Evolutionary conservation across 2,113 vertebrate species (phyloP), one percentile per base, ranked within the genome.

Genomic region (Macquaria australasica): DNA sequence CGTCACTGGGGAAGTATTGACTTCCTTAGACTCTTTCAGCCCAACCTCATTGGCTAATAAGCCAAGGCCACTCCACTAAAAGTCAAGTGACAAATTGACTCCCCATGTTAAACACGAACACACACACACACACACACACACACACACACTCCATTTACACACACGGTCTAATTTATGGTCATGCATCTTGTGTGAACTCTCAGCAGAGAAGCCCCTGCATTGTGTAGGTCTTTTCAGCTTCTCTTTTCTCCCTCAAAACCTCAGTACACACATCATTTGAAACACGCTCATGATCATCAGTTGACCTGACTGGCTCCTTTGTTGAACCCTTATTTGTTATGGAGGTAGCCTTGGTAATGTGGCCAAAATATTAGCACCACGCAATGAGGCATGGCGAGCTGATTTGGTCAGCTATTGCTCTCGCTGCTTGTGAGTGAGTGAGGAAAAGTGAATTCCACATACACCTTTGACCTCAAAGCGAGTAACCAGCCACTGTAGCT

Each of bases 1-100:
- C 76, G 83, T 91, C 91, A 92, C 71, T 70, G 62, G 34, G 82
- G 81, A 91, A 67, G 86, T 82, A 87, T 80, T 85, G 89, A 88
- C 87, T 88, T 89, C 67, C n/a, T 82, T 51, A 56, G 75, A 77
- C 28, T 79, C 70, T 79, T 87, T 81, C 79, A 60, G 62, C 0
- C n/a, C 4, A 6, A 45, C 53, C 48, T 71, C 77, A 91, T 86
- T 88, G 85, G 88, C 67, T 89, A 34, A 75, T 58, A 82, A 78
- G 69, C 53, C 66, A 51, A 75, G 39, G 78, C 78, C 21, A 76
- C 50, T 83, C 59, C 63, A 67, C 51, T 76, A 78, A 84, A 85
- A 91, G 80, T 89, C 77, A 87, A 89, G 82, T 89, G 84, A 93
- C 81, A 84, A 60, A 88, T 81, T 51, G 76, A 78, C 68, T 77